Percentiles rank a stretch among this genome's conserved stretches.
Conservation (phyloP, 2,888 invertebrate species). For the Hipparchia sbordonii region DNA sequence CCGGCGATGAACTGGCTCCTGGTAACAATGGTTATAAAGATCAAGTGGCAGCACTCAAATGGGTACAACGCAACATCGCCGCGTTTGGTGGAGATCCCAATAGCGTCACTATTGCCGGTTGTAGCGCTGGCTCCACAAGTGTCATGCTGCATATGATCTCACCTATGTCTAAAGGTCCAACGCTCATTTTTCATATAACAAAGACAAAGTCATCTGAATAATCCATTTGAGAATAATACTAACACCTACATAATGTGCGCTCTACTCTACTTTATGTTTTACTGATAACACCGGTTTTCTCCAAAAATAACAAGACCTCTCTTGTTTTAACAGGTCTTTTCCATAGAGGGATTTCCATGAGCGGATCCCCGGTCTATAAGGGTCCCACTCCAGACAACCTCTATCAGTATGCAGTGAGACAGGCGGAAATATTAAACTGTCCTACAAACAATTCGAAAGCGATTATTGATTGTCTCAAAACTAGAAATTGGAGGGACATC, state of each 20-base stretch:
- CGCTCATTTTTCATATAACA: background rate
- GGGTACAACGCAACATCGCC: conserved; percentile 84
- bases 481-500: conserved; percentile 68
- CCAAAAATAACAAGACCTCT: background rate
- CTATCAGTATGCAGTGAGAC: conserved; percentile 82
- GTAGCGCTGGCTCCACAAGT: conserved; percentile 80
- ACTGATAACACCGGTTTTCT: background rate
- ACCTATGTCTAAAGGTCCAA: conserved; percentile 83
- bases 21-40: conserved; percentile 87
- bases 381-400: conserved; percentile 80
- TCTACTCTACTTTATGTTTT: background rate
- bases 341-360: conserved; percentile 87
- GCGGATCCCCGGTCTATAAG: conserved; percentile 83
- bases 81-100: conserved; percentile 85
- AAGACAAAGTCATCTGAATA: too few species aligned
- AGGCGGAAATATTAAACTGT: conserved; percentile 84
- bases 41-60: conserved; percentile 84
- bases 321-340: conserved; percentile 80
- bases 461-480: conserved; percentile 84
- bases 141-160: conserved; percentile 82
- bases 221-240: background rate
- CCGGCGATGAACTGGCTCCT: conserved; percentile 83
- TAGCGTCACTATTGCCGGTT: conserved; percentile 83
- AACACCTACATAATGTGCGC: background rate
- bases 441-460: conserved; percentile 75